A percentile compares a stretch with the other conserved stretches of the same genome.
Evolutionary conservation across 2,888 invertebrate genomes (phyloP).

Genomic region (Xestoiulus laeticollis): DNA sequence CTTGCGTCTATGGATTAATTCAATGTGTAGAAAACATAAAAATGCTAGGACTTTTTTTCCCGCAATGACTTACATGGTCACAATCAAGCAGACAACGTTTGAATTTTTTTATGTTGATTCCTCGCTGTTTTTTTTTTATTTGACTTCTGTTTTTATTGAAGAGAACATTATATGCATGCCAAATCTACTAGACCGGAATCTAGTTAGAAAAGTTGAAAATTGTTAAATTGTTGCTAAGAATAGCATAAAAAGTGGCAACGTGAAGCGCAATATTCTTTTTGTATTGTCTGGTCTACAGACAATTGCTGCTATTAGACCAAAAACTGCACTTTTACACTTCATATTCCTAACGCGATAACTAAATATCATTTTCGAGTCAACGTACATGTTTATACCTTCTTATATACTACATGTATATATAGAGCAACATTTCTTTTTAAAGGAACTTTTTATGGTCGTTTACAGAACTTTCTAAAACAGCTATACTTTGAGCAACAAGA

Average conservation of each 20-base stretch:
- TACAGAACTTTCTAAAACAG: no score
- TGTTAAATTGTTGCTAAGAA: not conserved
- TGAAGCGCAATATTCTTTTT: no score
- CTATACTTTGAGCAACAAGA: no score
- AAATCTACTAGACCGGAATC: conserved; percentile 7
- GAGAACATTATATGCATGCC: not conserved
- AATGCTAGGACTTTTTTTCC: not conserved
- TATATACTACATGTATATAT: no score
- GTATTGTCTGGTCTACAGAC: no score
- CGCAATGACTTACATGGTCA: conserved; percentile 32
- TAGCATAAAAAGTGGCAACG: not conserved
- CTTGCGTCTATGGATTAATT: not conserved
- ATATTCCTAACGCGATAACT: no score
- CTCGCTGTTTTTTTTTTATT: not conserved
- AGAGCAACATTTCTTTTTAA: no score
- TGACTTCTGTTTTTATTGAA: not conserved
- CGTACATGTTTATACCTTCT: no score
- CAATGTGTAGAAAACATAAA: not conserved
- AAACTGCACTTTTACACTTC: no score
- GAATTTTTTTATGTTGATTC: not conserved
- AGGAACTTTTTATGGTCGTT: no score
- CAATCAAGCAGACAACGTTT: conserved; percentile 9
- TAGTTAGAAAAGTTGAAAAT: not conserved
- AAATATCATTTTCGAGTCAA: no score
- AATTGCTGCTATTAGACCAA: no score